A percentile compares a stretch with the other conserved stretches of the same genome.
Conservation (phyloP, 1,140 invertebrate species). For the Adoxophyes honmai region DNA sequence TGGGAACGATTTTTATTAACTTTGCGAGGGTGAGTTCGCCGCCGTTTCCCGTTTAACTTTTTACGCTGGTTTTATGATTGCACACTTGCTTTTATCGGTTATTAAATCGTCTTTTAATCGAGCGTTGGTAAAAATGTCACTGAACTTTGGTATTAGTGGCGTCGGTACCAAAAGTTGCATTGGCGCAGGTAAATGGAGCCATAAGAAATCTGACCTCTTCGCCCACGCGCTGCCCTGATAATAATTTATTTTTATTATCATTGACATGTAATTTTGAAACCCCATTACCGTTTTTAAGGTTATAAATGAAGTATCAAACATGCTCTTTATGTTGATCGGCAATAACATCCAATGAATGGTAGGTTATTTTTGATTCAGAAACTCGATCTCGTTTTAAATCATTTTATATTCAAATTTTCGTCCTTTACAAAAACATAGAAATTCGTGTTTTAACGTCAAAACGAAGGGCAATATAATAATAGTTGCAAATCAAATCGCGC, state of each 20-base stretch:
- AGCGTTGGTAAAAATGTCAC: conserved; percentile 20
- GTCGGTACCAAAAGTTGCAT: background rate
- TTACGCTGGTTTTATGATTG: conserved; percentile 42
- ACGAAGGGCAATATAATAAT: conserved; percentile 3
- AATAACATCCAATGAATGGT: too few species aligned
- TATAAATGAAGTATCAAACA: background rate
- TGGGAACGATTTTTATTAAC: conserved; percentile 70
- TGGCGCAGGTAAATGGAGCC: background rate
- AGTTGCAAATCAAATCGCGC: background rate
- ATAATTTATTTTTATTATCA: conserved; percentile 11
- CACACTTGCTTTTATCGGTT: conserved; percentile 47
- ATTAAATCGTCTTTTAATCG: conserved; percentile 40
- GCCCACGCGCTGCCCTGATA: background rate
- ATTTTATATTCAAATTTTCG: too few species aligned
- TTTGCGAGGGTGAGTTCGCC: conserved; percentile 39
- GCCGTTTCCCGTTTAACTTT: conserved; percentile 33
- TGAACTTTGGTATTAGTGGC: background rate
- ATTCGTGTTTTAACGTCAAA: background rate
- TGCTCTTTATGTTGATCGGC: background rate
- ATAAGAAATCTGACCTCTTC: background rate
- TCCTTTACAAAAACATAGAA: too few species aligned
- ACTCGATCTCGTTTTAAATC: too few species aligned
- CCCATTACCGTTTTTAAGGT: background rate
- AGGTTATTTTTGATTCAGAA: too few species aligned
- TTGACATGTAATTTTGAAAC: conserved; percentile 11